phyloP scores from a whole-genome alignment of 1,140 invertebrate genomes.

The Heliothis virescens region DNA sequence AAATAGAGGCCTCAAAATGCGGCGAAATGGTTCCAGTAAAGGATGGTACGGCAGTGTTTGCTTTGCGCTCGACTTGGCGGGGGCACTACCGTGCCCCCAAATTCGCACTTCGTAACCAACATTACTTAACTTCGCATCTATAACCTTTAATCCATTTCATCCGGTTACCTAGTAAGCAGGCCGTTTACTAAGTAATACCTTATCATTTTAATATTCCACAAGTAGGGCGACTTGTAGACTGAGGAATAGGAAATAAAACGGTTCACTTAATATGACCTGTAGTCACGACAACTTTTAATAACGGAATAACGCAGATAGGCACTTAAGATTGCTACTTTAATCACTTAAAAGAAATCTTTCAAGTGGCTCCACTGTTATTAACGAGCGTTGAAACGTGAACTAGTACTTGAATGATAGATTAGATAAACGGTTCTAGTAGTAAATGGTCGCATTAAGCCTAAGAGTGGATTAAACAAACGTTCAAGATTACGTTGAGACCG shows the following conservation, averaged over 20 bases:
- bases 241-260: conserved; percentile 39
- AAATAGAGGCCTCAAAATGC: too few relatives aligned
- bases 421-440: background rate
- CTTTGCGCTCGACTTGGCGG: too few relatives aligned
- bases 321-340: conserved; percentile 40
- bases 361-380: background rate
- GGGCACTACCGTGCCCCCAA: too few relatives aligned
- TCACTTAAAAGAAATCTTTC: conserved; percentile 32
- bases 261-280: conserved; percentile 42
- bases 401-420: conserved; percentile 10
- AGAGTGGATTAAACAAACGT: conserved; percentile 40
- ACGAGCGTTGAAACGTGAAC: background rate
- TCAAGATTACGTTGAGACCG: conserved; percentile 33
- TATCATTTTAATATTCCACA: conserved; percentile 45
- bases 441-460: conserved; percentile 2
- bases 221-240: conserved; percentile 47
- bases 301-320: conserved; percentile 43
- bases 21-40: too few relatives aligned
- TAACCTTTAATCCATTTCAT: conserved; percentile 36
- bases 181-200: conserved; percentile 45
- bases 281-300: conserved; percentile 50
- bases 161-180: conserved; percentile 18
- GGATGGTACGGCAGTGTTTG: too few relatives aligned
- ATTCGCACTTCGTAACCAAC: conserved; percentile 9
- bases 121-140: conserved; percentile 17